phyloP scores from a whole-genome alignment of 2,113 vertebrate species.

The Apeltes quadracus region DNA sequence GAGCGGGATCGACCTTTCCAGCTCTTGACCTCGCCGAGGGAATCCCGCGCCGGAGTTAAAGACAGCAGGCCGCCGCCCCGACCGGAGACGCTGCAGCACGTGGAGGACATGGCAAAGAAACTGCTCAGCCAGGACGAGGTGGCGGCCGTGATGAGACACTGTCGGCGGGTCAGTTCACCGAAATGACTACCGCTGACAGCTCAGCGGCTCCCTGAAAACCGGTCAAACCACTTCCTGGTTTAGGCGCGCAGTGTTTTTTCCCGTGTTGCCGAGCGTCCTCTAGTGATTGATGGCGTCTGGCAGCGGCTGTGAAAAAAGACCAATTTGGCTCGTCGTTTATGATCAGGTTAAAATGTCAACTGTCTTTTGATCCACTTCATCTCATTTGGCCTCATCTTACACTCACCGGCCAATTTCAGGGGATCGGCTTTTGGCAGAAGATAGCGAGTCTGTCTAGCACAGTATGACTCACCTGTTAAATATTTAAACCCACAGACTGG shows the following conservation, averaged over 20 bases:
- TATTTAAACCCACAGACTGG: constrained; percentile 21
- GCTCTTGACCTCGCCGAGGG: constrained; percentile 71
- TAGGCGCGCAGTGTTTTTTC: constrained; percentile 21
- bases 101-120: constrained; percentile 86
- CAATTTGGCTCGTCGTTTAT: constrained; percentile 55
- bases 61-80: constrained; percentile 57
- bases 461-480: constrained; percentile 16
- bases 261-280: constrained; percentile 21
- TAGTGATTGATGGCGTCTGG: constrained; percentile 27
- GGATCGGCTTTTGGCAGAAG: constrained; percentile 28
- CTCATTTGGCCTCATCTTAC: neutral
- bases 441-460: constrained; percentile 1
- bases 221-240: constrained; percentile 3
- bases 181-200: constrained; percentile 4
- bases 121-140: constrained; percentile 90
- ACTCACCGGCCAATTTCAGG: constrained; percentile 11
- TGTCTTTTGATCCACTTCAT: constrained; percentile 42
- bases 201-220: constrained; percentile 21
- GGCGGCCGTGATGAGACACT: constrained; percentile 90
- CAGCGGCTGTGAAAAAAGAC: constrained; percentile 44
- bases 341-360: constrained; percentile 54
- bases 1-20: constrained; percentile 68
- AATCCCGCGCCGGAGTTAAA: constrained; percentile 73
- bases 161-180: constrained; percentile 83
- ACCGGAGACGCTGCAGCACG: constrained; percentile 77